A percentile compares a stretch with the other conserved stretches of the same genome.
Evolutionary conservation across 2,797 vertebrate species (phyloP).

Genomic region (Bradypus variegatus): DNA sequence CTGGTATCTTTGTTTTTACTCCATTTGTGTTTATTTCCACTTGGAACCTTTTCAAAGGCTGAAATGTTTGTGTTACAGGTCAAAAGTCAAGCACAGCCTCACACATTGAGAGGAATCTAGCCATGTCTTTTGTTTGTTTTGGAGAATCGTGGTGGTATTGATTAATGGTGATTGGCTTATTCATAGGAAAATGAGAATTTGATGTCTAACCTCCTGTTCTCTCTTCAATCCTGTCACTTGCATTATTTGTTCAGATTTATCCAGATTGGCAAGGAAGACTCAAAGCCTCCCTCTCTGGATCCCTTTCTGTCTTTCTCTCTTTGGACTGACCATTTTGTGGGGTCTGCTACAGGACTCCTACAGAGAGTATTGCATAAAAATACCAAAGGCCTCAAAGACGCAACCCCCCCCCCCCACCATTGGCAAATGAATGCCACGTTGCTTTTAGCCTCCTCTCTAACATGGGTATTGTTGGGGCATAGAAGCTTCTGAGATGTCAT

Average conservation of each 20-base stretch:
- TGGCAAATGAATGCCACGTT: not conserved
- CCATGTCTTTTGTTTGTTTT: not conserved
- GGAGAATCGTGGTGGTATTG: not conserved
- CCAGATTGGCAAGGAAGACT: not conserved
- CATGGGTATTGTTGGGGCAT: not conserved
- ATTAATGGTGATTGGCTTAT: not conserved
- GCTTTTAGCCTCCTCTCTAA: not conserved
- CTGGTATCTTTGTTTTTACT: not conserved
- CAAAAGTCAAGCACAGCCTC: not conserved
- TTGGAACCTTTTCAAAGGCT: not conserved
- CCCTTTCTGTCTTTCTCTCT: not conserved
- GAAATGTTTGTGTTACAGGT: not conserved
- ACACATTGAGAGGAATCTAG: not conserved
- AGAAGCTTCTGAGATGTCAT: constrained; percentile 1
- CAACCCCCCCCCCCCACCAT: not conserved
- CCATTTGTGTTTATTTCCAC: not conserved
- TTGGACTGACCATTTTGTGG: not conserved
- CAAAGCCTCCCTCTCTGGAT: not conserved
- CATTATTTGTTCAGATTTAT: not conserved
- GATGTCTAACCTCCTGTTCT: not conserved
- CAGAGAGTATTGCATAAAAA: not conserved
- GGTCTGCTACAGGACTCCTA: not conserved
- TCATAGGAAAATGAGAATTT: not conserved
- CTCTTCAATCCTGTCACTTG: not conserved
- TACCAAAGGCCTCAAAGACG: not conserved